These are phyloP conservation scores for Brachionus asplanchnoidis DNA, from an alignment of 1,140 invertebrate genomes.

Conservation along the genomic window DNA sequence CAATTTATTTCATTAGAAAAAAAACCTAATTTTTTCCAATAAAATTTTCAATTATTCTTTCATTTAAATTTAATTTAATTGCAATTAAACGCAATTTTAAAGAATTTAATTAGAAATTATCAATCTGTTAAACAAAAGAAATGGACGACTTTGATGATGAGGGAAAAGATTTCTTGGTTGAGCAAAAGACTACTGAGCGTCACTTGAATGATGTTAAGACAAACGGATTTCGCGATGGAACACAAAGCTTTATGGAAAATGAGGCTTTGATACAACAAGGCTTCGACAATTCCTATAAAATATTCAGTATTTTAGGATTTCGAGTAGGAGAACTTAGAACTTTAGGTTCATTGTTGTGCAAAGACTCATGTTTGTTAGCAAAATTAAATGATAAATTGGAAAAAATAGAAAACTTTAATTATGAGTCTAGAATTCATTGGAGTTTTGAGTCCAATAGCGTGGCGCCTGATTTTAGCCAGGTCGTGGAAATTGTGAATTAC, in stretches of 20 bases:
- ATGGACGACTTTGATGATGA: neutral
- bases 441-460: neutral
- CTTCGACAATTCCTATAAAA: constrained; percentile 18
- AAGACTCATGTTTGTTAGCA: constrained; percentile 12
- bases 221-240: constrained; percentile 19
- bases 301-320: constrained; percentile 2
- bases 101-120: neutral
- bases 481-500: neutral
- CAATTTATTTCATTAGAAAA: neutral
- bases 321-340: neutral
- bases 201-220: constrained; percentile 11
- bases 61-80: neutral
- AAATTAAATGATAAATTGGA: constrained; percentile 25
- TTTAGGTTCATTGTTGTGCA: neutral
- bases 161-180: neutral
- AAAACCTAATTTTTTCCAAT: neutral
- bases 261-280: constrained; percentile 4
- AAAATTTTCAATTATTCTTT: neutral
- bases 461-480: neutral
- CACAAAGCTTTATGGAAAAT: constrained; percentile 29
- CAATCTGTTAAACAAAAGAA: neutral
- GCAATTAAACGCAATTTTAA: constrained; percentile 9
- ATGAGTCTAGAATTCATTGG: constrained; percentile 11
- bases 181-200: constrained; percentile 10
- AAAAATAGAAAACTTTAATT: constrained; percentile 23